Evolutionary conservation across 2,797 vertebrate species (phyloP).

Genomic region (Enteromius unitaeniatus): DNA sequence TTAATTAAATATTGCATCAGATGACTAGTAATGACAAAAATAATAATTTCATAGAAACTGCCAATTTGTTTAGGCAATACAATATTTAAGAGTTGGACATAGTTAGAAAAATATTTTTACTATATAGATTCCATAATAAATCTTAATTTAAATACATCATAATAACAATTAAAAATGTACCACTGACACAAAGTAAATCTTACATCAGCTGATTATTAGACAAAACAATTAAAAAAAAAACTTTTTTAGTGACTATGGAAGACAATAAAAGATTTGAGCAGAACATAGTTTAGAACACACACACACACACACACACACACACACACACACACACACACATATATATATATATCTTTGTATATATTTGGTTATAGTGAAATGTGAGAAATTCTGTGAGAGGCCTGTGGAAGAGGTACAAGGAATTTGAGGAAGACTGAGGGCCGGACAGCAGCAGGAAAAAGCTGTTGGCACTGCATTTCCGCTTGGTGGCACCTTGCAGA

Average conservation of each 20-base stretch:
- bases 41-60: background rate
- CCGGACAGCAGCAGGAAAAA: conserved; percentile 62
- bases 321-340: too few species aligned
- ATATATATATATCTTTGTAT: too few species aligned
- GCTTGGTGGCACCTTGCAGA: conserved; percentile 77
- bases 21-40: background rate
- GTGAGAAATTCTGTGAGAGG: background rate
- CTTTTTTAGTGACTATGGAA: too few species aligned
- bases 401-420: conserved; percentile 35
- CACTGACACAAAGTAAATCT: background rate
- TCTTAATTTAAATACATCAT: background rate
- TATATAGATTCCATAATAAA: background rate
- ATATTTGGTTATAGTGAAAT: background rate
- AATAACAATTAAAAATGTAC: background rate
- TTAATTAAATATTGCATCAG: background rate
- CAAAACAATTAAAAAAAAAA: background rate
- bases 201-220: too few species aligned
- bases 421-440: conserved; percentile 67
- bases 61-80: background rate
- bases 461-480: conserved; percentile 79
- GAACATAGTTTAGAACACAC: too few species aligned
- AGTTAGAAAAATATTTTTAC: background rate
- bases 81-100: background rate
- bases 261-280: too few species aligned
- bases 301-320: too few species aligned